A percentile compares a stretch with the other conserved stretches of the same genome.
Conservation (phyloP, 2,113 vertebrate species). For the Promerops cafer region DNA sequence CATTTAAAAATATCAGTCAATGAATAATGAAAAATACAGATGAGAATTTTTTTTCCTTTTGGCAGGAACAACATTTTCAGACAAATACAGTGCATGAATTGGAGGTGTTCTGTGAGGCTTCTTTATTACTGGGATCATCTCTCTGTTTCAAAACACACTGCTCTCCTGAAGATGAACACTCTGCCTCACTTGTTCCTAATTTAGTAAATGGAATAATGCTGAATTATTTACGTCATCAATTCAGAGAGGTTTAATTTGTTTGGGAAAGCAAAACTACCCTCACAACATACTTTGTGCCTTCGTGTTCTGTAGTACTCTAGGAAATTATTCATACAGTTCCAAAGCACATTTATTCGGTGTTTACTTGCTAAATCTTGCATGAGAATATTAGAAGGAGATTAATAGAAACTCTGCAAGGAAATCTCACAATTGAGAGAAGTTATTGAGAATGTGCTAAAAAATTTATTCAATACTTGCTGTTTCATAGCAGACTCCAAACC, state of each 20-base stretch:
- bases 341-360: slow-evolving; percentile 10
- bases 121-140: not conserved
- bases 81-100: not conserved
- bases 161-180: not conserved
- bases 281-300: slow-evolving; percentile 11
- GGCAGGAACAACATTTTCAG: not conserved
- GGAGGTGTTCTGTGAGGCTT: not conserved
- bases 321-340: slow-evolving; percentile 29
- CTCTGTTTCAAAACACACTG: not conserved
- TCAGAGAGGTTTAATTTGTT: slow-evolving; percentile 38
- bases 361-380: slow-evolving; percentile 53
- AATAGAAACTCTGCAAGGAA: slow-evolving; percentile 4
- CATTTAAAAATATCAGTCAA: not conserved
- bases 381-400: slow-evolving; percentile 34
- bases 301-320: not conserved
- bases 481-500: not conserved
- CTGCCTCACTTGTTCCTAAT: not conserved
- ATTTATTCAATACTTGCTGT: not conserved
- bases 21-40: not conserved
- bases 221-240: slow-evolving; percentile 10
- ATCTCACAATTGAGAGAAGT: not conserved
- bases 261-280: slow-evolving; percentile 29
- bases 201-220: not conserved
- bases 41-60: not conserved
- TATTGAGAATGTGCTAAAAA: not conserved